A percentile compares a stretch with the other conserved stretches of the same genome.
Evolutionary conservation across 2,113 vertebrate genomes (phyloP).

Genomic region (Neodontobutis hainanensis): DNA sequence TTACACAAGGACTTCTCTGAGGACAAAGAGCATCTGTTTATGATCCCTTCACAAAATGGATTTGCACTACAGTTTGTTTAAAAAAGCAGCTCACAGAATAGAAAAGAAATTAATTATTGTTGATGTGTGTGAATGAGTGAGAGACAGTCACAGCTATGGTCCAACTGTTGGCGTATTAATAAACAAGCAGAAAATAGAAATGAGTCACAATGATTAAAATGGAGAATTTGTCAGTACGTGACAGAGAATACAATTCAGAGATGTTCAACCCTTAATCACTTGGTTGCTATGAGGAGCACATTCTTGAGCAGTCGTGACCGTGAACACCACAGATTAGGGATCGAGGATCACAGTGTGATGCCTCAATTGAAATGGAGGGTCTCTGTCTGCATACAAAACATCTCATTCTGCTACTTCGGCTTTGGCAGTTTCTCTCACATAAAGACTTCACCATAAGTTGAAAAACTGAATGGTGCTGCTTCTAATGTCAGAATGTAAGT

Average conservation of each 20-base stretch:
- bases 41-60: constrained; percentile 31
- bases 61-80: constrained; percentile 16
- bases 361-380: constrained; percentile 46
- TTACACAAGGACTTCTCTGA: constrained; percentile 13
- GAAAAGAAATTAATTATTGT: constrained; percentile 13
- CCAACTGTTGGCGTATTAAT: constrained; percentile 5
- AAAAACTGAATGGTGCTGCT: constrained; percentile 26
- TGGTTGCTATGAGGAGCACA: constrained; percentile 69
- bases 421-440: constrained; percentile 27
- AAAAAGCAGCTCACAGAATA: constrained; percentile 17
- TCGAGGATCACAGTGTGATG: constrained; percentile 52
- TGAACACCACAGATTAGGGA: constrained; percentile 63
- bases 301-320: constrained; percentile 50
- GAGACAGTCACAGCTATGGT: not conserved
- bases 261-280: constrained; percentile 66
- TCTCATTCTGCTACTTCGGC: constrained; percentile 21
- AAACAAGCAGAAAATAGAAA: constrained; percentile 17
- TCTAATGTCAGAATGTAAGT: constrained; percentile 18
- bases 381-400: constrained; percentile 62
- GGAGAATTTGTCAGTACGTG: constrained; percentile 48
- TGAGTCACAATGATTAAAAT: constrained; percentile 34
- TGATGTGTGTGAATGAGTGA: not conserved
- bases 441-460: constrained; percentile 35
- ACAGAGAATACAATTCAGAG: constrained; percentile 59
- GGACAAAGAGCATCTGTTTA: constrained; percentile 27